Evolutionary conservation across 35 echinoderm and acorn worm genomes (phyloP), one percentile per base, ranked within the genome.

Genomic region (Lytechinus pictus): DNA sequence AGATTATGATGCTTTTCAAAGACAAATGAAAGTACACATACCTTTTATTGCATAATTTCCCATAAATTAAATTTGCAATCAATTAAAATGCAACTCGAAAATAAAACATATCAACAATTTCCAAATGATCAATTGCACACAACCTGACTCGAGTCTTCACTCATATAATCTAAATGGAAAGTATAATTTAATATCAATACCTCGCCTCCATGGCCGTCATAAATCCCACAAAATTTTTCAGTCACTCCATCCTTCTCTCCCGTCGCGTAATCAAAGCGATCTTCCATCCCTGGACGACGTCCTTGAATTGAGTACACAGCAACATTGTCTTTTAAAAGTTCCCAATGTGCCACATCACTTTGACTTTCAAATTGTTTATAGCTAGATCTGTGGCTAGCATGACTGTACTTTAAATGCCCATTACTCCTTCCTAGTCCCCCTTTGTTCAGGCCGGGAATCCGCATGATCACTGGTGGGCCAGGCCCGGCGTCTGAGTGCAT

Each of bases 191-290:
- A 44, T 44, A 79, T 5, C 4, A 91, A 54, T 96, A 99, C 98
- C 96, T 95, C 94, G 96, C 98, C 98, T n/a, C 98, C 98, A 93
- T 99, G 98, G 3, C 98, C 98, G 95, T 99, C 98, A 95, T 97
- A 99, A 66, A 99, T 96, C 28, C 98, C 98, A 87, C 96, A 99
- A 55, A 99, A 54, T 9, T 89, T 55, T 10, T 97, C 91, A 12
- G 94, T 94, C 53, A 96, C 89, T 27, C 95, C 52, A 89, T 95
- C 54, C 51, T 86, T 58, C 54, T 96, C 95, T 86, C 95, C 95
- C 12, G 92, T 95, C 53, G 92, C 97, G 44, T 95, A 96, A 94
- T 99, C 97, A 94, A 96, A 99, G 27, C 98, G 92, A 91, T 99
- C 98, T 87, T 99, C 98, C 98, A 99, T 99, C 4, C 94, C 92